Evolutionary conservation across 92 coral and sea anemone genomes (phyloP).

Genomic region (Zoanthus sansibaricus): DNA sequence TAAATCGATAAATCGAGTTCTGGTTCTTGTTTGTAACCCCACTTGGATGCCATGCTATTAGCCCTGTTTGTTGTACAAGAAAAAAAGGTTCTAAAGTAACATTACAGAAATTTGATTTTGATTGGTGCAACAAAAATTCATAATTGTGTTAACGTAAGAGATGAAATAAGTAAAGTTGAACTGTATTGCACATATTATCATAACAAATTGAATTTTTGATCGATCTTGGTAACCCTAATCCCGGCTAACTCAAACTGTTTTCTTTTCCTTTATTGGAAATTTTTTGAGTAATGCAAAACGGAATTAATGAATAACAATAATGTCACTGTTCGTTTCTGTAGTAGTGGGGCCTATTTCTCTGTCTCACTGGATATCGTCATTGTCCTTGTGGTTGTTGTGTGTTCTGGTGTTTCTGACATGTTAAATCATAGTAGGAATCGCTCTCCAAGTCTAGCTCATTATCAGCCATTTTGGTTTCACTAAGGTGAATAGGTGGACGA

Average conservation of each 20-base stretch:
- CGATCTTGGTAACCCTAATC: conserved; percentile 7
- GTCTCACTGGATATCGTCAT: no score
- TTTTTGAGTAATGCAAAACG: no score
- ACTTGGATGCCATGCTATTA: conserved; percentile 21
- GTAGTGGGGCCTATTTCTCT: no score
- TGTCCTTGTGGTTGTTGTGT: no score
- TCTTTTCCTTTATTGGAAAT: not conserved
- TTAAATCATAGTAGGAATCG: no score
- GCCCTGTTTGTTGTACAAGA: conserved; percentile 8
- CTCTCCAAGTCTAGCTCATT: no score
- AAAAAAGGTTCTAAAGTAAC: not conserved
- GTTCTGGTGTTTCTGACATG: no score
- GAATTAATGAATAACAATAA: no score
- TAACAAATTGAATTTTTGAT: not conserved
- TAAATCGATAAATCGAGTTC: conserved; percentile 10
- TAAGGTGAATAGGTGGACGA: no score
- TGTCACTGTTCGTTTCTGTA: no score
- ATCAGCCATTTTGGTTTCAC: no score
- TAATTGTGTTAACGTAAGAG: not conserved
- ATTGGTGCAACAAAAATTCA: conserved; percentile 16
- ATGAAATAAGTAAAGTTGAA: conserved; percentile 15
- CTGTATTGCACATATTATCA: not conserved
- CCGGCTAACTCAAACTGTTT: conserved; percentile 8
- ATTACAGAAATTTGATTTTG: not conserved
- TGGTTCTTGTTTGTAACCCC: conserved; percentile 15